Conservation (phyloP, 2,113 vertebrate genomes). For the Corythaeola cristata region DNA sequence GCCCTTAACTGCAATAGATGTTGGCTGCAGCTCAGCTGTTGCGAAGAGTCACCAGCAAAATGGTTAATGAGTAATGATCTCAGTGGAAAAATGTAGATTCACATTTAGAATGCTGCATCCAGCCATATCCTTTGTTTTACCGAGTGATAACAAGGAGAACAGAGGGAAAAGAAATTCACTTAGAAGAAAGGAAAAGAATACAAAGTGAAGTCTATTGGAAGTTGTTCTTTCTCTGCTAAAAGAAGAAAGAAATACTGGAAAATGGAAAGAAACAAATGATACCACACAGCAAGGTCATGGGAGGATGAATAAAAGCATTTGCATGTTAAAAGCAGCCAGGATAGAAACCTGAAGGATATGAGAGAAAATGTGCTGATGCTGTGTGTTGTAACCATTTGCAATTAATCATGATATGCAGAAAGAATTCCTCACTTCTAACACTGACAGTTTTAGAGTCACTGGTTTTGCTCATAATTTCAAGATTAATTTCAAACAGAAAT, state of each 20-base stretch:
- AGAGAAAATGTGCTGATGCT: not conserved
- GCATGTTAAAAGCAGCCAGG: not conserved
- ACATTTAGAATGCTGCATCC: not conserved
- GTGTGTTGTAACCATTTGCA: not conserved
- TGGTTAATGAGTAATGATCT: not conserved
- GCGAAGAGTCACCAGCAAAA: not conserved
- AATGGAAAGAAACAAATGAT: slow-evolving; percentile 29
- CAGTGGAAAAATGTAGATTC: not conserved
- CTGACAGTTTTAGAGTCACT: not conserved
- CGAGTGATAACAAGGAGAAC: not conserved
- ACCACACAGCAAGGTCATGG: not conserved
- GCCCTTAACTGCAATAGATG: not conserved
- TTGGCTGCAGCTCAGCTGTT: slow-evolving; percentile 6
- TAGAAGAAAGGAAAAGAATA: slow-evolving; percentile 13
- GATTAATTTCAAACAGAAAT: not conserved
- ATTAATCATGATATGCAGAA: not conserved
- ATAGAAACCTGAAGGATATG: not conserved
- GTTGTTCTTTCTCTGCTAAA: not conserved
- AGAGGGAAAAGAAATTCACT: not conserved
- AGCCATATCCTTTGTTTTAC: not conserved
- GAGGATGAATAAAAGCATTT: slow-evolving; percentile 6
- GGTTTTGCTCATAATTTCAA: not conserved
- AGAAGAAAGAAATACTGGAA: not conserved
- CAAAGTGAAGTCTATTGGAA: not conserved
- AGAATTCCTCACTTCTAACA: not conserved